Evolutionary conservation across 2,797 vertebrate species (phyloP).

Genomic region (Onychomys torridus): DNA sequence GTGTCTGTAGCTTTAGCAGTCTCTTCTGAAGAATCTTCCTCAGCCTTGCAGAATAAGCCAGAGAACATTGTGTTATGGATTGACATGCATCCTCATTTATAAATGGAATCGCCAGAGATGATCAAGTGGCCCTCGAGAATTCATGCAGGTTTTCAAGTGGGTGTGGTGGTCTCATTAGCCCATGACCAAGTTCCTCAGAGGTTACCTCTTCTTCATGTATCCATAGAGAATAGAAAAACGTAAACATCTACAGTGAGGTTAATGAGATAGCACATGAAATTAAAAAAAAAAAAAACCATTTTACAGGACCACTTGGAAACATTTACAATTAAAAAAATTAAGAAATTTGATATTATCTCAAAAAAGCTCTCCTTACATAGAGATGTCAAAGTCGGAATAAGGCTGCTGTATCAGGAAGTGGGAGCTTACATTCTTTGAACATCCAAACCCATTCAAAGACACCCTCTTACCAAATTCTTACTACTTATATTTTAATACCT

Average conservation of each 20-base stretch:
- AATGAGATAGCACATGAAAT: not conserved
- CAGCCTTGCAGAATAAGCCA: not conserved
- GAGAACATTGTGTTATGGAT: not conserved
- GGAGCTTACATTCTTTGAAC: not conserved
- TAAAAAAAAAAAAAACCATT: not conserved
- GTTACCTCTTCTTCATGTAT: not conserved
- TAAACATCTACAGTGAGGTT: not conserved
- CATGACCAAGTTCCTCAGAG: not conserved
- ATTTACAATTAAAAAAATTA: constrained; percentile 7
- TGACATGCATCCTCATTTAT: not conserved
- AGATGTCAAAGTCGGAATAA: not conserved
- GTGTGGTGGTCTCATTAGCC: not conserved
- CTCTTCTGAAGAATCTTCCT: constrained; percentile 4
- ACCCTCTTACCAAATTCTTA: not conserved
- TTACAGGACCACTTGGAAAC: not conserved
- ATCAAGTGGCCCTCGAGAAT: not conserved
- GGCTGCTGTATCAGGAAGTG: not conserved
- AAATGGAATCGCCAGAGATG: not conserved
- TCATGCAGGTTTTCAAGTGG: not conserved
- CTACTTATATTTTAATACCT: not conserved
- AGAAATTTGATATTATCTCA: constrained; percentile 13
- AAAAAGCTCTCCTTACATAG: not conserved
- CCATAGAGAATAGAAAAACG: not conserved
- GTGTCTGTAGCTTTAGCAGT: not conserved
- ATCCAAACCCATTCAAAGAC: not conserved